phyloP scores from a whole-genome alignment of 2,888 invertebrate species.

The Mythimna impura region DNA sequence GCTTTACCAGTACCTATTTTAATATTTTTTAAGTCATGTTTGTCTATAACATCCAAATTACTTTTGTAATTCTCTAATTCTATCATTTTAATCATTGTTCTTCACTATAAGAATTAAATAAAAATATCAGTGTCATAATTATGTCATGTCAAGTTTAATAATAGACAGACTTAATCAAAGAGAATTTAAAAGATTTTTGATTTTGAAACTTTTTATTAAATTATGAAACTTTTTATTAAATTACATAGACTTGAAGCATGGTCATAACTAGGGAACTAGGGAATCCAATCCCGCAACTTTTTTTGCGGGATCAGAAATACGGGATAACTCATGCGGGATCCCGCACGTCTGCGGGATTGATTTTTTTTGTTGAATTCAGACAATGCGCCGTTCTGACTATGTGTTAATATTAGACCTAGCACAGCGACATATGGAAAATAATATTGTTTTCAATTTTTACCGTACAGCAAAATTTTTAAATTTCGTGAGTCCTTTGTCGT shows the following conservation, averaged over 20 bases:
- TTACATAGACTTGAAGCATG: neutral
- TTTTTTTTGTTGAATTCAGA: too few relatives aligned
- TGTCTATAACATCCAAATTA: constrained; percentile 75
- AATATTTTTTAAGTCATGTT: constrained; percentile 67
- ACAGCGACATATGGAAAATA: too few relatives aligned
- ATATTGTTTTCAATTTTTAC: too few relatives aligned
- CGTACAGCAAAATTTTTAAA: too few relatives aligned
- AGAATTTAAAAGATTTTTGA: neutral
- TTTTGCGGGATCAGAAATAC: too few relatives aligned
- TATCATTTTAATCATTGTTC: constrained; percentile 19
- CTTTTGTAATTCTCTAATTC: constrained; percentile 62
- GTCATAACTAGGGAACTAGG: too few relatives aligned
- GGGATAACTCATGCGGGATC: too few relatives aligned
- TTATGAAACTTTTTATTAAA: constrained; percentile 7
- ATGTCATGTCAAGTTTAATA: constrained; percentile 29
- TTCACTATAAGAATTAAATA: neutral
- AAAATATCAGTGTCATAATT: constrained; percentile 13
- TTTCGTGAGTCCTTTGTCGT: too few relatives aligned
- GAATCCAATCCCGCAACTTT: too few relatives aligned
- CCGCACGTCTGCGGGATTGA: too few relatives aligned
- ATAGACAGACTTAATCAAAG: neutral
- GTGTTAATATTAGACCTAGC: too few relatives aligned
- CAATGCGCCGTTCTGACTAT: too few relatives aligned
- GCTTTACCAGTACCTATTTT: constrained; percentile 68
- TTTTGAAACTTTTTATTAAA: constrained; percentile 4